Evolutionary conservation across 1,140 invertebrate genomes (phyloP).

Genomic region (Tetramorium alpestre): DNA sequence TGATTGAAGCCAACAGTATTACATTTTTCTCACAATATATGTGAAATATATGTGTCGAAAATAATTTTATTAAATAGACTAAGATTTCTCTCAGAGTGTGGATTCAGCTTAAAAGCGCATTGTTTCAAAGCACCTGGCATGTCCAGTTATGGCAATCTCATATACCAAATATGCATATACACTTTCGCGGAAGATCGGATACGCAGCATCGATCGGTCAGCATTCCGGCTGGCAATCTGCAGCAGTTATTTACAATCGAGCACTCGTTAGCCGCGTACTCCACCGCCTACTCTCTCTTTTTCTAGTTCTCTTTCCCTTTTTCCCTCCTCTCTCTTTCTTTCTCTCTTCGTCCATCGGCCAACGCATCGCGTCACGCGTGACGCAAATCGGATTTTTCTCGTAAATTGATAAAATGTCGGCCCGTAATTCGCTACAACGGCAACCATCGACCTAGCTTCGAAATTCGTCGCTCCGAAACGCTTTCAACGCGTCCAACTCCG

Average conservation of each 20-base stretch:
- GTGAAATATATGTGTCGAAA: not conserved
- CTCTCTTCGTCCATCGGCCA: slow-evolving; percentile 18
- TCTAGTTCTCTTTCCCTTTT: not conserved
- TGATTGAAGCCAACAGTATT: no score
- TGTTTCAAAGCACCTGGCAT: not conserved
- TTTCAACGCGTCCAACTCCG: slow-evolving; percentile 29
- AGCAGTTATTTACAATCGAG: slow-evolving; percentile 77
- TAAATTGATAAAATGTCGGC: slow-evolving; percentile 79
- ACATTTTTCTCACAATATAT: no score
- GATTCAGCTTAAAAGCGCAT: not conserved
- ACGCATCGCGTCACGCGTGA: slow-evolving; percentile 65
- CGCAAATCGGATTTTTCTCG: slow-evolving; percentile 77
- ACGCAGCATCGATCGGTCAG: slow-evolving; percentile 51
- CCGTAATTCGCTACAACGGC: slow-evolving; percentile 69
- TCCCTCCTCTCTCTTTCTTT: not conserved
- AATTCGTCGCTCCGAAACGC: slow-evolving; percentile 18
- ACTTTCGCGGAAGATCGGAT: slow-evolving; percentile 49
- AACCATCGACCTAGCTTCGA: slow-evolving; percentile 54
- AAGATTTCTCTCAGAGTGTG: not conserved
- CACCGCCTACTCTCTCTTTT: slow-evolving; percentile 15
- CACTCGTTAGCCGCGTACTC: slow-evolving; percentile 74
- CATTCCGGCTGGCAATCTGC: slow-evolving; percentile 62
- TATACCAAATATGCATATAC: not conserved
- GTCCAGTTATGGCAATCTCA: not conserved
- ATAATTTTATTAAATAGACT: not conserved